Conservation (phyloP, 1,140 invertebrate species). For the Bombus sibiricus region DNA sequence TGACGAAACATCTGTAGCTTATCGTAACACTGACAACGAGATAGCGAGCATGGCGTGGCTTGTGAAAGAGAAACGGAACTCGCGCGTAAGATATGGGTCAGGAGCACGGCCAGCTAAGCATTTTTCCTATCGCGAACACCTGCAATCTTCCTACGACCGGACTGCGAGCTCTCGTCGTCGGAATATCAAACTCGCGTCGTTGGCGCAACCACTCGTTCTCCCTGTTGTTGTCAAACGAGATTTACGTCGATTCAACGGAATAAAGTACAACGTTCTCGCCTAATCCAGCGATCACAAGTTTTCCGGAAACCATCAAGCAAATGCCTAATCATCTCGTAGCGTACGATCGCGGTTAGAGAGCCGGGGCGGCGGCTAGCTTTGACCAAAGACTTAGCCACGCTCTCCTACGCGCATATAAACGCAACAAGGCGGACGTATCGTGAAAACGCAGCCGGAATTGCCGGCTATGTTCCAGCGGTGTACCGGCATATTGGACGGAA, state of each 20-base stretch:
- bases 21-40: constrained; percentile 27
- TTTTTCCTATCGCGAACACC: constrained; percentile 14
- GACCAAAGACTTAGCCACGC: background rate
- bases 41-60: constrained; percentile 23
- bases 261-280: background rate
- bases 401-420: constrained; percentile 1
- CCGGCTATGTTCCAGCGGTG: constrained; percentile 41
- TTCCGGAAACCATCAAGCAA: background rate
- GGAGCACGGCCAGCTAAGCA: background rate
- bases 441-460: constrained; percentile 45
- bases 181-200: background rate
- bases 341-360: too few species aligned
- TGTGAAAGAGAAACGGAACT: constrained; percentile 31
- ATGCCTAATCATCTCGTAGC: background rate
- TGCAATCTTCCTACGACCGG: background rate
- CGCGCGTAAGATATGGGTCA: constrained; percentile 54
- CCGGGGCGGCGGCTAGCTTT: background rate
- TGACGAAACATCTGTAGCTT: constrained; percentile 7
- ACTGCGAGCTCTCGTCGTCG: background rate
- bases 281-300: background rate
- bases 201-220: too few species aligned
- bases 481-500: constrained; percentile 56
- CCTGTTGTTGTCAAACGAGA: background rate
- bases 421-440: constrained; percentile 29
- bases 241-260: background rate